Percentiles rank a stretch among this genome's conserved stretches.
phyloP scores from a whole-genome alignment of 1,140 invertebrate species.

The Neodiprion fabricii region DNA sequence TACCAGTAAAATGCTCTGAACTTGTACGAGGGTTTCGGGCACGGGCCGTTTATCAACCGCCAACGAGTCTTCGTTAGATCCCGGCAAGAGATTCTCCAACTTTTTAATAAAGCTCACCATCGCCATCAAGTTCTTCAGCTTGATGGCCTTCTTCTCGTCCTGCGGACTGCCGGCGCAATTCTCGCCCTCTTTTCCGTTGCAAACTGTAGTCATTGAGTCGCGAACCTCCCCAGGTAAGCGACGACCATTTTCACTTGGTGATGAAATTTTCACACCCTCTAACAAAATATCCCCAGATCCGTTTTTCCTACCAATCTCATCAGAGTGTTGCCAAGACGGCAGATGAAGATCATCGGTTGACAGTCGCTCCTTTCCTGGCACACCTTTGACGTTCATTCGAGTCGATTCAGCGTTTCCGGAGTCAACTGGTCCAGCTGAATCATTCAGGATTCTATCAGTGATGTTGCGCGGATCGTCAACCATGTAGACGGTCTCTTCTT shows the following conservation, averaged over 20 bases:
- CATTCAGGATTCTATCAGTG: background rate
- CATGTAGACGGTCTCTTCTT: too few species aligned
- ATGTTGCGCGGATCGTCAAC: too few species aligned
- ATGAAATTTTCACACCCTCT: background rate
- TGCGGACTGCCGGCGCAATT: background rate
- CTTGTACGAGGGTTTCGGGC: conserved; percentile 19
- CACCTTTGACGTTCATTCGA: background rate
- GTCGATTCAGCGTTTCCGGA: background rate
- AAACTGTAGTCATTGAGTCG: background rate
- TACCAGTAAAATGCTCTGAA: conserved; percentile 23
- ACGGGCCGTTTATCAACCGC: background rate
- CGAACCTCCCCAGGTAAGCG: background rate
- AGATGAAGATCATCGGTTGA: background rate
- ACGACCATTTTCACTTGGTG: background rate
- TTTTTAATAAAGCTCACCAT: conserved; percentile 27
- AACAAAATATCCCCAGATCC: background rate
- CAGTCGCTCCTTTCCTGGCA: background rate
- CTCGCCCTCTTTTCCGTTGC: background rate
- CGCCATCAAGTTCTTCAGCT: conserved; percentile 23
- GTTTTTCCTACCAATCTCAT: background rate
- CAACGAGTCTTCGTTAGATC: background rate
- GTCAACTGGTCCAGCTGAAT: background rate
- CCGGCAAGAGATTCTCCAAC: conserved; percentile 16
- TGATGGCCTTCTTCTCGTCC: conserved; percentile 8
- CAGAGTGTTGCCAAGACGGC: too few species aligned